A percentile compares a stretch with the other conserved stretches of the same genome.
phyloP scores from a whole-genome alignment of 2,797 vertebrate species.

The Sciurus carolinensis region DNA sequence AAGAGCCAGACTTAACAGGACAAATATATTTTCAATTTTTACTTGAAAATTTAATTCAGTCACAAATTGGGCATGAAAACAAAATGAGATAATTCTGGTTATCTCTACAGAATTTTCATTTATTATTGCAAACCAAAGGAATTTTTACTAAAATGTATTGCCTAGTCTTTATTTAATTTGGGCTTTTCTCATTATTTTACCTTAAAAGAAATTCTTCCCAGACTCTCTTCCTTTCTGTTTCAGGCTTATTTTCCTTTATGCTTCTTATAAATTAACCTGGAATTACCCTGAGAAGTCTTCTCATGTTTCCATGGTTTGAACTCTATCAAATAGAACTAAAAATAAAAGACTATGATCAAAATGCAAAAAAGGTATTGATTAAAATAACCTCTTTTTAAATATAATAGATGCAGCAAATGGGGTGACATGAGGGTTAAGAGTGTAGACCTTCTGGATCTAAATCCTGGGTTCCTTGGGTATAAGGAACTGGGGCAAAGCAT shows the following conservation, averaged over 20 bases:
- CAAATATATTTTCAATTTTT: slow-evolving; percentile 45
- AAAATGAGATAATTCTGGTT: slow-evolving; percentile 39
- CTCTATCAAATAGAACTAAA: not conserved
- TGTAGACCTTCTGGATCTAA: not conserved
- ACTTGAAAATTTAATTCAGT: slow-evolving; percentile 43
- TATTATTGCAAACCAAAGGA: slow-evolving; percentile 54
- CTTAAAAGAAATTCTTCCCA: not conserved
- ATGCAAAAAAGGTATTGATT: not conserved
- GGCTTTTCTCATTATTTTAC: not conserved
- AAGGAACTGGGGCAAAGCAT: not conserved
- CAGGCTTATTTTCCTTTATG: slow-evolving; percentile 38
- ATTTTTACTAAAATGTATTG: slow-evolving; percentile 39
- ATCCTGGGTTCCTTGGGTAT: not conserved
- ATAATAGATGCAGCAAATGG: not conserved
- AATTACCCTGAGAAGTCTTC: not conserved
- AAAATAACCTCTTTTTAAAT: not conserved
- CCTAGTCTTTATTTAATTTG: not conserved
- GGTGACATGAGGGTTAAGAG: not conserved
- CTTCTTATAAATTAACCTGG: slow-evolving; percentile 10
- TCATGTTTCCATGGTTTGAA: slow-evolving; percentile 33
- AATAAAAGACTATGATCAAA: slow-evolving; percentile 33
- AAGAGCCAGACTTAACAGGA: slow-evolving; percentile 4
- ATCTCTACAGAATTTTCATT: slow-evolving; percentile 11
- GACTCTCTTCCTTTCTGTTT: not conserved
- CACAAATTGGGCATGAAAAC: slow-evolving; percentile 53